These are phyloP conservation scores for Sula dactylatra DNA, from an alignment of 2,113 vertebrate genomes.

Conservation along the genomic window DNA sequence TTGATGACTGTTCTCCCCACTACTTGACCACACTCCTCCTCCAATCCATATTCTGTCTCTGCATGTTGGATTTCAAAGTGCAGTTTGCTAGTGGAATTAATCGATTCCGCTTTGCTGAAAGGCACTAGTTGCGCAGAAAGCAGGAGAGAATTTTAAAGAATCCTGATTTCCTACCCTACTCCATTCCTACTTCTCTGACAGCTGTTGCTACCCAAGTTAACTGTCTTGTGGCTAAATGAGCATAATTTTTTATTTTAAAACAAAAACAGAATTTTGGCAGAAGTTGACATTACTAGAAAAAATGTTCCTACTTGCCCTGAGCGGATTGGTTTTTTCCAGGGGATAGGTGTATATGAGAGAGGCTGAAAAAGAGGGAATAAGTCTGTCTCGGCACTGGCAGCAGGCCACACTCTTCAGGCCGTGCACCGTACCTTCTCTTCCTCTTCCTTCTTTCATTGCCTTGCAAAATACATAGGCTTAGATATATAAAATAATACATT, in stretches of 20 bases:
- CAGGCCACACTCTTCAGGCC: not conserved
- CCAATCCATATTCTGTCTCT: not conserved
- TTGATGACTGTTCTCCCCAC: not conserved
- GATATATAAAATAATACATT: not conserved
- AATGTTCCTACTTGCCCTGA: not conserved
- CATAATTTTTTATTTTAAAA: not conserved
- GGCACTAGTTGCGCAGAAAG: not conserved
- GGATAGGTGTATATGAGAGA: not conserved
- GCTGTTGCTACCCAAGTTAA: not conserved
- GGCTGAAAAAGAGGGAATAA: not conserved
- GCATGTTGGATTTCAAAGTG: not conserved
- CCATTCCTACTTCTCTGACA: not conserved
- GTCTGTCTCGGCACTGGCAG: not conserved
- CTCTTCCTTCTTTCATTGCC: not conserved
- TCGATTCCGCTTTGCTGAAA: not conserved
- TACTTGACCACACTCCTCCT: not conserved
- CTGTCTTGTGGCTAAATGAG: not conserved
- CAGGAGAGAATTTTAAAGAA: not conserved
- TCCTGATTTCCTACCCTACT: not conserved
- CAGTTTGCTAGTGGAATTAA: not conserved
- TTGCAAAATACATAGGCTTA: not conserved
- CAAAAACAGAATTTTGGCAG: not conserved
- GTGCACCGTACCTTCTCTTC: not conserved
- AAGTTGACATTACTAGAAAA: not conserved
- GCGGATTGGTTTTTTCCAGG: not conserved